Evolutionary conservation across 2,797 vertebrate genomes (phyloP).

Genomic region (Bradypus variegatus): DNA sequence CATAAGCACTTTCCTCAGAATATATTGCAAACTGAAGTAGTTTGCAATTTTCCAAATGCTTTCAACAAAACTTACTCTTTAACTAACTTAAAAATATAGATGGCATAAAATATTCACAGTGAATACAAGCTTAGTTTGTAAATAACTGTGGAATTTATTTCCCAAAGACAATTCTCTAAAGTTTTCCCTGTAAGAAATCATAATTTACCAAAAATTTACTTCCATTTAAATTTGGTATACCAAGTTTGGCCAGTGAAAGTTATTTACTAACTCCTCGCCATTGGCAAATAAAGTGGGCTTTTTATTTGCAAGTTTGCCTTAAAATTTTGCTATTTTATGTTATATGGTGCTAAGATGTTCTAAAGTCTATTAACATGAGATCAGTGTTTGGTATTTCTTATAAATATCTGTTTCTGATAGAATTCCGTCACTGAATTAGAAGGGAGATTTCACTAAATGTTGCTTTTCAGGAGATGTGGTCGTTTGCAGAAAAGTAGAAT

Average conservation of each 20-base stretch:
- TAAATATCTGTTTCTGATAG: not conserved
- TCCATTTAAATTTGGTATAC: not conserved
- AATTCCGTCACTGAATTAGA: not conserved
- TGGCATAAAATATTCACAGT: not conserved
- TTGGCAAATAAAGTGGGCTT: constrained; percentile 23
- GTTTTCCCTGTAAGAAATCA: not conserved
- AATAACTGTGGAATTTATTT: constrained; percentile 22
- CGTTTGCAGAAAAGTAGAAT: not conserved
- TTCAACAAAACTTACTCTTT: constrained; percentile 33
- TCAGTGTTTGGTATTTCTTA: constrained; percentile 13
- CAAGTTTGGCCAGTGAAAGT: not conserved
- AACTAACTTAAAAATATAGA: constrained; percentile 27
- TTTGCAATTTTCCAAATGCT: constrained; percentile 5
- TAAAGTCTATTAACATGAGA: not conserved
- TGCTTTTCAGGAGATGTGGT: not conserved
- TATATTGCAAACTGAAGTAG: not conserved
- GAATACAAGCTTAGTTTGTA: not conserved
- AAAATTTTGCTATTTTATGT: not conserved
- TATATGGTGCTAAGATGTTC: not conserved
- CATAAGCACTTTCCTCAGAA: not conserved
- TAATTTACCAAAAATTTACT: constrained; percentile 15
- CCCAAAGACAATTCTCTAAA: not conserved
- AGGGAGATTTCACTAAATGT: not conserved
- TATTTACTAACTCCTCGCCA: not conserved
- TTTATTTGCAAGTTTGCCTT: constrained; percentile 12